Conservation (phyloP, 2,113 vertebrate genomes). For the Piprites chloris region DNA sequence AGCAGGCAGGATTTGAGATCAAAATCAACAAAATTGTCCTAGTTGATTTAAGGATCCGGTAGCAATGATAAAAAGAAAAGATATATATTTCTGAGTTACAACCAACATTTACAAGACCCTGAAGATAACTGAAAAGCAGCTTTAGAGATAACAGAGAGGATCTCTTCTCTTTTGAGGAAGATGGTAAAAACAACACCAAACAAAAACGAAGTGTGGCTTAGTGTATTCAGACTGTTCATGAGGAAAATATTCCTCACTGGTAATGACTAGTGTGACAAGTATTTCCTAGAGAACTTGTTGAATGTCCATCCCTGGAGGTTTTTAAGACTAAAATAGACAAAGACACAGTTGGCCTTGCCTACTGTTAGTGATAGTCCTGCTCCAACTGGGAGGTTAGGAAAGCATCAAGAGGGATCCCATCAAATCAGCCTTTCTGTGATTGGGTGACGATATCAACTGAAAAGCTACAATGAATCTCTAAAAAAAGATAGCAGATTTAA, state of each 20-base stretch:
- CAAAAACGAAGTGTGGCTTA: accelerated
- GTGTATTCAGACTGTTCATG: not conserved
- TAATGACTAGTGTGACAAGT: accelerated
- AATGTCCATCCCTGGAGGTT: not conserved
- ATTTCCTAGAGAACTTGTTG: not conserved
- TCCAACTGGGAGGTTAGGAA: not conserved
- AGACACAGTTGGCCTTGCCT: not conserved
- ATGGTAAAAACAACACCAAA: not conserved
- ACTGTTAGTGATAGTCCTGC: not conserved
- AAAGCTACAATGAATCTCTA: not conserved
- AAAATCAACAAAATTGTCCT: not conserved
- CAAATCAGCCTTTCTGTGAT: accelerated
- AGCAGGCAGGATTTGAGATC: not conserved
- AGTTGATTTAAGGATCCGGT: not conserved
- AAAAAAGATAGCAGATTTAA: not conserved
- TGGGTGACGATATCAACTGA: not conserved
- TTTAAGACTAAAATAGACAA: not conserved
- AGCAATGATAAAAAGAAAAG: not conserved
- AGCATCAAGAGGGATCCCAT: not conserved
- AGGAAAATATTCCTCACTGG: not conserved
- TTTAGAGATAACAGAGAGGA: not conserved
- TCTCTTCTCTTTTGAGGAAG: not conserved
- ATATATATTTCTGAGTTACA: accelerated
- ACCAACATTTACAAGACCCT: accelerated
- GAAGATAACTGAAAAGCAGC: not conserved